These are phyloP conservation scores for Opisthograptis luteolata DNA, from an alignment of 2,888 invertebrate species.

Conservation along the genomic window DNA sequence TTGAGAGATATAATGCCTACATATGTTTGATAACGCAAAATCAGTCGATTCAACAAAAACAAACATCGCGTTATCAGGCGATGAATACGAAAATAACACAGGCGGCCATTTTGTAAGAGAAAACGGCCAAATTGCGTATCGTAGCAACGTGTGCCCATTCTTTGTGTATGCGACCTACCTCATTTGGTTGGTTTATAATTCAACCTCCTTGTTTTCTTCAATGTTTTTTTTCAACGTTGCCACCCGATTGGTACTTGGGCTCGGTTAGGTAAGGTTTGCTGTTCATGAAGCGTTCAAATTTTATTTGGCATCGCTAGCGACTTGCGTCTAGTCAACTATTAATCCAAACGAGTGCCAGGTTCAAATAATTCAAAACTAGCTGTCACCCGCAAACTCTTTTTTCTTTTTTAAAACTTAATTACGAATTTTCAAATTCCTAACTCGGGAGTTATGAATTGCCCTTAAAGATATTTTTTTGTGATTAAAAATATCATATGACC, in stretches of 20 bases:
- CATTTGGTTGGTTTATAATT: slow-evolving; percentile 55
- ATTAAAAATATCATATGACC: too few species aligned
- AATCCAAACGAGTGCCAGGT: too few species aligned
- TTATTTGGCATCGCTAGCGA: too few species aligned
- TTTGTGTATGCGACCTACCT: slow-evolving; percentile 59
- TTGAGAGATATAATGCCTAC: slow-evolving; percentile 7
- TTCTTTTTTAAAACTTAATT: too few species aligned
- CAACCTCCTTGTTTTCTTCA: slow-evolving; percentile 77
- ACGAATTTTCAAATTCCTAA: too few species aligned
- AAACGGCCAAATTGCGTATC: slow-evolving; percentile 35
- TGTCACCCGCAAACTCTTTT: too few species aligned
- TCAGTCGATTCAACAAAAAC: slow-evolving; percentile 43
- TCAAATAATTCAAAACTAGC: too few species aligned
- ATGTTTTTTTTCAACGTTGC: slow-evolving; percentile 63
- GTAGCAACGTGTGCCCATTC: slow-evolving; percentile 41
- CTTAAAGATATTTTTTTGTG: too few species aligned
- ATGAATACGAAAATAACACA: slow-evolving; percentile 49
- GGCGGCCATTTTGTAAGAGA: slow-evolving; percentile 35
- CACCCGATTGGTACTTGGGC: slow-evolving; percentile 58
- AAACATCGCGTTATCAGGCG: slow-evolving; percentile 48
- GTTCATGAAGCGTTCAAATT: slow-evolving; percentile 36
- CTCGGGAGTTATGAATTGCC: too few species aligned
- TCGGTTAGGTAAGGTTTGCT: slow-evolving; percentile 49
- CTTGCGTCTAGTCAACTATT: too few species aligned
- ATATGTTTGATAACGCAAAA: slow-evolving; percentile 25